A percentile compares a stretch with the other conserved stretches of the same genome.
phyloP scores from a whole-genome alignment of 2,888 invertebrate genomes.

The Empis stercorea region DNA sequence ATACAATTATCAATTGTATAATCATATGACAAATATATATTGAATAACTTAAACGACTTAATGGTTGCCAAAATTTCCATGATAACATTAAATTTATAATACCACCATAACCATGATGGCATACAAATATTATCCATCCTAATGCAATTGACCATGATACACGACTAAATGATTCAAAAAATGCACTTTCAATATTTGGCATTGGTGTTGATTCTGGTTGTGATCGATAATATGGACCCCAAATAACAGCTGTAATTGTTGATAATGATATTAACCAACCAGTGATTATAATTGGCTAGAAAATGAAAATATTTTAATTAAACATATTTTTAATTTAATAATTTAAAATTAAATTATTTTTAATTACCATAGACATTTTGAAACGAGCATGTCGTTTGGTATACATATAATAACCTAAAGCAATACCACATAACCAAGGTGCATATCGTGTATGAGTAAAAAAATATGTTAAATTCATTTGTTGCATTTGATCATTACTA shows the following conservation, averaged over 20 bases:
- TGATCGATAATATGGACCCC: conserved; percentile 28
- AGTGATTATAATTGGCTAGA: conserved; percentile 19
- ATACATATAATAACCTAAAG: conserved; percentile 32
- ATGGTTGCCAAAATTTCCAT: conserved; percentile 30
- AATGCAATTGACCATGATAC: conserved; percentile 27
- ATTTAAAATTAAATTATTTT: neutral
- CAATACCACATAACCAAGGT: conserved; percentile 34
- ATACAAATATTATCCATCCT: conserved; percentile 34
- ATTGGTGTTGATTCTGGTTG: conserved; percentile 20
- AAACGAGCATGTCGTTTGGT: conserved; percentile 8
- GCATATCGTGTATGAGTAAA: conserved; percentile 33
- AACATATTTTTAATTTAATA: neutral
- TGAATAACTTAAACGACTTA: conserved; percentile 29
- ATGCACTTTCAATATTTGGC: conserved; percentile 27
- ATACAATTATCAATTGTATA: conserved; percentile 26
- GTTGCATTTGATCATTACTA: conserved; percentile 23
- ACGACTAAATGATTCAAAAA: conserved; percentile 30
- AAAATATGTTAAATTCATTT: conserved; percentile 31
- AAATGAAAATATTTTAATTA: neutral
- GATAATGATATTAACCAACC: conserved; percentile 29
- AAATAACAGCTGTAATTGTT: conserved; percentile 26
- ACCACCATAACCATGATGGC: conserved; percentile 33
- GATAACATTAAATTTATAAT: conserved; percentile 30
- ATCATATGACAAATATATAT: conserved; percentile 34
- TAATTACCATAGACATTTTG: neutral